Evolutionary conservation across 1,140 invertebrate species (phyloP).

Genomic region (Homalodisca vitripennis): DNA sequence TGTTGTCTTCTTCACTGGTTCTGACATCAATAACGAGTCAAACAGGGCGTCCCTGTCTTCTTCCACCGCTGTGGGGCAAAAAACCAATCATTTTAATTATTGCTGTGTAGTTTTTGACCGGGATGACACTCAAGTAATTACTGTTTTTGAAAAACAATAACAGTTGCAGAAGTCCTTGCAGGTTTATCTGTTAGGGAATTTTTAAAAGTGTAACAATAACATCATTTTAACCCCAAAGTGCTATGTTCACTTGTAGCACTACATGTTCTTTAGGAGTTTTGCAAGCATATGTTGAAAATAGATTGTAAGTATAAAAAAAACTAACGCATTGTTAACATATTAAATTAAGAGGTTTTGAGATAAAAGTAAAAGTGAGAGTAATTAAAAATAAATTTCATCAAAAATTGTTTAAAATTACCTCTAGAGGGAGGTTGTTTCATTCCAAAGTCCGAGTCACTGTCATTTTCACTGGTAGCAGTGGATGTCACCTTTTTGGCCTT

Average conservation of each 20-base stretch:
- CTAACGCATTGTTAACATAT: not conserved
- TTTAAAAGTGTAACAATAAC: not conserved
- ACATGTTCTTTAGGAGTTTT: not conserved
- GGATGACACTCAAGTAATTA: not conserved
- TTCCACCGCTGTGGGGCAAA: too few species aligned
- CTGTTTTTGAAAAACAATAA: not conserved
- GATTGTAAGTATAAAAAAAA: not conserved
- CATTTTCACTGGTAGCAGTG: not conserved
- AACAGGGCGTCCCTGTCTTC: constrained; percentile 7
- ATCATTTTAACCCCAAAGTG: not conserved
- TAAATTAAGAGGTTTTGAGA: not conserved
- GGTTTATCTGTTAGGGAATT: not conserved
- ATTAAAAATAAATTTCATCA: not conserved
- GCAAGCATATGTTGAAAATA: not conserved
- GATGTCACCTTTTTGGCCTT: not conserved
- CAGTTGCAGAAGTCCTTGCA: not conserved
- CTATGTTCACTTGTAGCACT: not conserved
- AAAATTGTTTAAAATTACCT: not conserved
- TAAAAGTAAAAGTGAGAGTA: not conserved
- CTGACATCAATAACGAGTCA: not conserved
- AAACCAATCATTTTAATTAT: too few species aligned
- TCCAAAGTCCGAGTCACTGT: constrained; percentile 15
- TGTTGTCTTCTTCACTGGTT: not conserved
- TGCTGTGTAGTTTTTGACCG: not conserved
- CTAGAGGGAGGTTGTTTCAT: not conserved